A percentile compares a stretch with the other conserved stretches of the same genome.
phyloP scores from a whole-genome alignment of 1,140 invertebrate species.

The Tenebrio molitor region DNA sequence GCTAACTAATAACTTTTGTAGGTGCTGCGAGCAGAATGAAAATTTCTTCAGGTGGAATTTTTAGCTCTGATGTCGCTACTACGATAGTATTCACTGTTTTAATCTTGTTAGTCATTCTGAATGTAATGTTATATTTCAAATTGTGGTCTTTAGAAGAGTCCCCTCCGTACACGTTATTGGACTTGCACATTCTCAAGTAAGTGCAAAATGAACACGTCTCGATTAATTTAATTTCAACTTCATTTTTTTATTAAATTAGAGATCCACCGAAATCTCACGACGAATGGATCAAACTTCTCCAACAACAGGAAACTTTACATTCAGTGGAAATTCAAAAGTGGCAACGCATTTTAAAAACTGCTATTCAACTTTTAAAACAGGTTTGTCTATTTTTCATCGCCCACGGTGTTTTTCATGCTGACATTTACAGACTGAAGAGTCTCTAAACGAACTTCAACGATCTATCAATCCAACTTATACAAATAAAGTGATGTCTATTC shows the following conservation, averaged over 20 bases:
- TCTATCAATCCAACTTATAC: slow-evolving; percentile 73
- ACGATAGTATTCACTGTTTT: slow-evolving; percentile 74
- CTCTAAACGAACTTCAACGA: slow-evolving; percentile 74
- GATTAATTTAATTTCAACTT: neutral
- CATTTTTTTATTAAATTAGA: slow-evolving; percentile 60
- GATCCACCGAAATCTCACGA: slow-evolving; percentile 77
- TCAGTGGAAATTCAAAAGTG: slow-evolving; percentile 82
- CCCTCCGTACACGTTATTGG: slow-evolving; percentile 70
- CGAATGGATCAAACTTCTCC: slow-evolving; percentile 81
- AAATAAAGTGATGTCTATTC: slow-evolving; percentile 59
- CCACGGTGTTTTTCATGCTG: slow-evolving; percentile 42
- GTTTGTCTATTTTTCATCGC: slow-evolving; percentile 61
- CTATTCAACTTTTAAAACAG: slow-evolving; percentile 74
- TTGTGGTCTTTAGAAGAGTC: slow-evolving; percentile 78
- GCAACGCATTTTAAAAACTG: slow-evolving; percentile 78
- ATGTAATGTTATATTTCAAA: slow-evolving; percentile 85
- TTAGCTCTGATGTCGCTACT: slow-evolving; percentile 64
- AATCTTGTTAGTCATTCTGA: slow-evolving; percentile 78
- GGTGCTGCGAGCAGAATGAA: slow-evolving; percentile 32
- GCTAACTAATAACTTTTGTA: neutral
- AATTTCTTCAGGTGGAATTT: slow-evolving; percentile 49
- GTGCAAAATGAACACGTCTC: slow-evolving; percentile 46
- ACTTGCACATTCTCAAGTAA: slow-evolving; percentile 73
- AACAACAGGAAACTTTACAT: slow-evolving; percentile 82
- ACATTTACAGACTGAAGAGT: slow-evolving; percentile 74